A percentile compares a stretch with the other conserved stretches of the same genome.
Evolutionary conservation across 1,140 invertebrate species (phyloP).

Genomic region (Hesperophylax magnus): DNA sequence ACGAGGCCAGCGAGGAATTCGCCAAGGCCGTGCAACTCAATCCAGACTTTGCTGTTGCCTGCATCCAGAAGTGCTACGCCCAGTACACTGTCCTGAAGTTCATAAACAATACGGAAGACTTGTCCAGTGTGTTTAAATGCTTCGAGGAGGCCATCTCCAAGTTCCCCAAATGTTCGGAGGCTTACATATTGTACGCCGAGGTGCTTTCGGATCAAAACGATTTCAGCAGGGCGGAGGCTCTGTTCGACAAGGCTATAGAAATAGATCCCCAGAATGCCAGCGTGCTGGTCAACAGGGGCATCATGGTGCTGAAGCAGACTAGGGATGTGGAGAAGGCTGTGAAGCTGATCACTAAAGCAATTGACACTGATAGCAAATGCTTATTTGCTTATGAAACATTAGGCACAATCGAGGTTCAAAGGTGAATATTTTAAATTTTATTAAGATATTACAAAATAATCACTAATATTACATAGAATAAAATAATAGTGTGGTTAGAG

Average conservation of each 20-base stretch:
- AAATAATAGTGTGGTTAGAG: too few species aligned
- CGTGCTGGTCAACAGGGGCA: constrained; percentile 88
- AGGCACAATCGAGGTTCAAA: constrained; percentile 94
- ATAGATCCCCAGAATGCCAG: constrained; percentile 90
- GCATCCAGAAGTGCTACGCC: constrained; percentile 90
- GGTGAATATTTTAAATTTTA: constrained; percentile 69
- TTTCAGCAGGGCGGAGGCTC: constrained; percentile 84
- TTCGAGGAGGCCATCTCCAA: constrained; percentile 84
- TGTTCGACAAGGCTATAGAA: constrained; percentile 86
- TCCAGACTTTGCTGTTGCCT: constrained; percentile 86
- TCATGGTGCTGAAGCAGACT: constrained; percentile 87
- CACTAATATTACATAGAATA: too few species aligned
- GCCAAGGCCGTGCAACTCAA: constrained; percentile 86
- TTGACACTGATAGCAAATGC: constrained; percentile 91
- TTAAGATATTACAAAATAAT: constrained; percentile 46
- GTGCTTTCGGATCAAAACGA: constrained; percentile 87
- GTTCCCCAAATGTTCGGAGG: constrained; percentile 89
- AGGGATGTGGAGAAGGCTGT: constrained; percentile 86
- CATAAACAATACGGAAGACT: constrained; percentile 70
- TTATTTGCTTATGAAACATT: constrained; percentile 96
- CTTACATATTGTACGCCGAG: constrained; percentile 87
- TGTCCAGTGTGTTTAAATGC: constrained; percentile 73
- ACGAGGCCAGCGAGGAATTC: constrained; percentile 87
- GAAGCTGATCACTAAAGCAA: constrained; percentile 84
- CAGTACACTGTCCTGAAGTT: constrained; percentile 83